Base-by-base conservation (phyloP, 2,797 vertebrate genomes). In the Paramormyrops hopkinsi region DNA sequence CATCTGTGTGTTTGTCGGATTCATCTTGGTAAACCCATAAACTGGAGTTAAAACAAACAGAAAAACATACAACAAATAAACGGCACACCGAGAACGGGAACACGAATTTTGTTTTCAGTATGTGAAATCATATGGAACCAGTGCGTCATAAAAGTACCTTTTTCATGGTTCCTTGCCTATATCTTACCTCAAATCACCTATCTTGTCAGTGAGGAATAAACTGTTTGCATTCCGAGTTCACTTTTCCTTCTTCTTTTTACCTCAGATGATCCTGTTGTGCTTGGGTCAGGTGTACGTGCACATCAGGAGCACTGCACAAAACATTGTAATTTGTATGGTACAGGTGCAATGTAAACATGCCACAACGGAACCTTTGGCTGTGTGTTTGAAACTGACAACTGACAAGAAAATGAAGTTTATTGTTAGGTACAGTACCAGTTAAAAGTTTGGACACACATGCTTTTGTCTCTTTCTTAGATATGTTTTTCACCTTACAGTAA, bases 161-260 rank as follows among this genome's bases (percentile, higher is more conserved):
- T 48, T 88, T 90, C 76, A 82, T 41, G 48, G 33, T 86, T 56
- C 69, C 89, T 87, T 2, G 62, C 25, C 11, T 53, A 33, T 89
- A 89, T 91, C 88, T 84, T 50, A 85, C 84, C 79, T 44, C 54
- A 88, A 82, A 56, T 85, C 51, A 59, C 88, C 87, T 59, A 69
- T 62, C 69, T 54, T 33, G 54, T 69, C 44, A 62, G 17, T 41
- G 41, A 44, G 22, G 82, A 86, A 86, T 65, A 89, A 86, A 69
- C 88, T 29, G 54, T 73, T 59, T 73, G 51, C 54, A 37, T 86
- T 50, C 12, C n/a, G 33, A 44, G 82, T 19, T n/a, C 56, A 48
- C n/a, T 89, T 73, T 46, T 54, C 85, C 59, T 86, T 56, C 48
- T 9, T 33, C 8, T 46, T 33, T 19, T 89, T 84, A 33, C 53